phyloP scores from a whole-genome alignment of 2,113 vertebrate species.

The Naja naja region DNA sequence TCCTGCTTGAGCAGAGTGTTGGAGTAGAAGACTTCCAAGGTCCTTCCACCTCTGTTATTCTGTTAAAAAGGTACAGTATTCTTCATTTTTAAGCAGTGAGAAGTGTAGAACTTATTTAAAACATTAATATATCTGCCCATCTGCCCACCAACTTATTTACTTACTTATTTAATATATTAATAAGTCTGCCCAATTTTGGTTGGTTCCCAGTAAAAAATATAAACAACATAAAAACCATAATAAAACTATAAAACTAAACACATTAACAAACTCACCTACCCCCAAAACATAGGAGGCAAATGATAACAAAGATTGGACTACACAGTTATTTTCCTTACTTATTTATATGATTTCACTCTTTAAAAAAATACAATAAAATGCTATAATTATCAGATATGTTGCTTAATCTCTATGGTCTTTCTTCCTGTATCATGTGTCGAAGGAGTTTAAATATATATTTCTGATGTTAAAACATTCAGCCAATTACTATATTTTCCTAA shows the following conservation, averaged over 20 bases:
- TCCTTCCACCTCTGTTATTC: background rate
- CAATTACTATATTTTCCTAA: rapidly evolving
- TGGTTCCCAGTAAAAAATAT: background rate
- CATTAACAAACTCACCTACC: background rate
- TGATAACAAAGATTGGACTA: background rate
- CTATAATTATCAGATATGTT: background rate
- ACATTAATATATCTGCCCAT: background rate
- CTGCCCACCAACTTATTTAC: background rate
- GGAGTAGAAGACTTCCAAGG: background rate
- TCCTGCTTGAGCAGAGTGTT: background rate
- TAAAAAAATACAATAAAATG: slow-evolving; percentile 14
- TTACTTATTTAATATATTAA: background rate
- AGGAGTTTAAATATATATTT: background rate
- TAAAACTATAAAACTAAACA: background rate
- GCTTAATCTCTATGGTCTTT: background rate
- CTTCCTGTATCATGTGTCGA: background rate
- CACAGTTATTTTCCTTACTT: background rate
- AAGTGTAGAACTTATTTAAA: background rate
- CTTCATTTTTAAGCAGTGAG: background rate
- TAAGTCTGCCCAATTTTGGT: background rate
- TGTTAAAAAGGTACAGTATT: background rate
- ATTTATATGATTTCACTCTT: background rate
- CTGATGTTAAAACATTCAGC: background rate
- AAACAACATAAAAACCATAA: background rate
- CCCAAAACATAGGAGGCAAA: background rate